A percentile compares a stretch with the other conserved stretches of the same genome.
These are phyloP conservation scores for Hemithea aestivaria DNA, from an alignment of 2,888 invertebrate genomes.

Conservation along the genomic window DNA sequence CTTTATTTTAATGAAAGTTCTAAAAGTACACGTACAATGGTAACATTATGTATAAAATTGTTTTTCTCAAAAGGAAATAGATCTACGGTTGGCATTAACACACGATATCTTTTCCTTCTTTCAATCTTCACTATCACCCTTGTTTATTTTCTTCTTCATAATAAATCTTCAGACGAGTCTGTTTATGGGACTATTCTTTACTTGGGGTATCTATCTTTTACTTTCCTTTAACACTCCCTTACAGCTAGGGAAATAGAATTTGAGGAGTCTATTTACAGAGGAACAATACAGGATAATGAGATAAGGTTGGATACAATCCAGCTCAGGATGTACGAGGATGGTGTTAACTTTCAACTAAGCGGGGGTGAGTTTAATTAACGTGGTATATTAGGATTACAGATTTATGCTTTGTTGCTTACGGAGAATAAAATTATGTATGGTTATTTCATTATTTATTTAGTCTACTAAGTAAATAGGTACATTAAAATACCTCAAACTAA, in stretches of 20 bases:
- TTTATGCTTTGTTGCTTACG: no score
- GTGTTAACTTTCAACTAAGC: constrained; percentile 39
- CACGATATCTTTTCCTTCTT: constrained; percentile 6
- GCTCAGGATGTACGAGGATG: constrained; percentile 41
- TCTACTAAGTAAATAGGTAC: no score
- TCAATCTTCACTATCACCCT: constrained; percentile 10
- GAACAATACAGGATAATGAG: constrained; percentile 39
- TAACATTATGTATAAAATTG: no score
- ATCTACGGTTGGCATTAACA: no score
- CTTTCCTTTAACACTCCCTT: constrained; percentile 27
- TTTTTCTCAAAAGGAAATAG: no score
- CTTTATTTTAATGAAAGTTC: no score
- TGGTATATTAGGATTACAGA: no score
- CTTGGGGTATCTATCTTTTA: constrained; percentile 19
- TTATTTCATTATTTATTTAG: constrained; percentile 5
- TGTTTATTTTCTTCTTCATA: constrained; percentile 12
- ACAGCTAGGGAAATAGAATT: constrained; percentile 54
- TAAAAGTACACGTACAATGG: no score
- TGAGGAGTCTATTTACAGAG: constrained; percentile 45
- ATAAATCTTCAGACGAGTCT: constrained; percentile 22
- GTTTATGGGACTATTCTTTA: constrained; percentile 17
- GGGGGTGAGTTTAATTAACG: constrained; percentile 46
- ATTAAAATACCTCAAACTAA: no score
- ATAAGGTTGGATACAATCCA: constrained; percentile 40
- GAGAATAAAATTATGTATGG: no score